Evolutionary conservation across 1,140 invertebrate genomes (phyloP), one percentile per base, ranked within the genome.

Genomic region (Drosophila arizonae): DNA sequence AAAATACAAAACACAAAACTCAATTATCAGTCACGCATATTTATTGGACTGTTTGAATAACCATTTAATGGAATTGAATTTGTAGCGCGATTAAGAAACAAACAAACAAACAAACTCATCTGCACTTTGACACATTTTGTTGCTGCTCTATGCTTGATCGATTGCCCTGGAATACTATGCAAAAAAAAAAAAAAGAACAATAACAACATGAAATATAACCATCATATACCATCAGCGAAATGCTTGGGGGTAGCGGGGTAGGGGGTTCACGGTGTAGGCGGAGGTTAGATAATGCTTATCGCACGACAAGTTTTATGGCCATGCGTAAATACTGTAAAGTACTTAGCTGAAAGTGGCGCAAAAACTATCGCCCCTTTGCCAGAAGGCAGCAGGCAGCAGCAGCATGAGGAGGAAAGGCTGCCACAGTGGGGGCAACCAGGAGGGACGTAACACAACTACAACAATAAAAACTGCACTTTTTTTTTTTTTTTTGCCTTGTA

Each of bases 241-340:
- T 28, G 26, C 36, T 33, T 30, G 41, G 55, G 24, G 8, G 15
- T n/a, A n/a, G 4, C 17, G 0, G 17, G 17, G 17, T 17, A 24
- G 21, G 21, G 24, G 39, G 9, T 15, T 21, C 15, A 9, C 11
- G 8, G 21, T 5, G 39, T 45, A 28, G n/a, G 15, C 13, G 46
- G 30, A 8, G 46, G 54, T 30, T 36, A 63, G 82, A 86, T 86
- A 86, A 82, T 76, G 69, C 82, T 86, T 86, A 86, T 86, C 82
- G 72, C 72, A 57, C 28, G 67, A 71, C 57, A 72, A 43, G 55
- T 76, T 82, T 79, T 79, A 82, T 72, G 69, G 69, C 33, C 46
- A 30, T 86, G 82, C 76, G 81, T 81, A 81, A 87, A 86, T 87
- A 60, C 62, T 71, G 75, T 81, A 60, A 46, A 55, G 71, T 70